phyloP scores from a whole-genome alignment of 2,888 invertebrate species.

The Noctua fimbriata region DNA sequence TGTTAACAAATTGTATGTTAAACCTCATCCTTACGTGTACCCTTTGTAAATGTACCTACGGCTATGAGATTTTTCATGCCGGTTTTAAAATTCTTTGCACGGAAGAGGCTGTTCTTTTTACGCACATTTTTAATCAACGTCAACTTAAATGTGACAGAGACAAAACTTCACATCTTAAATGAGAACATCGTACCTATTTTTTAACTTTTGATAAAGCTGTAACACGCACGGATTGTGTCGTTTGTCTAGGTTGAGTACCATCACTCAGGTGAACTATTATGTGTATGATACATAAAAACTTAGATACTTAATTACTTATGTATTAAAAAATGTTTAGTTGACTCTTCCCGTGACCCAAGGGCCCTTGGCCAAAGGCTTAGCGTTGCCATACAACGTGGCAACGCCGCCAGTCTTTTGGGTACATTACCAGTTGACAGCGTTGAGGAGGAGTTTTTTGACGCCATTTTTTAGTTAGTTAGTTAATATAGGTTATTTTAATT shows the following conservation, averaged over 20 bases:
- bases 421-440: too few relatives aligned
- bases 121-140: conserved; percentile 38
- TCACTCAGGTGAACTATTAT: neutral
- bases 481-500: too few relatives aligned
- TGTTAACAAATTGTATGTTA: conserved; percentile 71
- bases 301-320: neutral
- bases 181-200: neutral
- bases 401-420: too few relatives aligned
- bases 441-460: too few relatives aligned
- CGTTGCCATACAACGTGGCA: too few relatives aligned
- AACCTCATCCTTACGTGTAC: conserved; percentile 47
- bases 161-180: conserved; percentile 31
- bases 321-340: too few relatives aligned
- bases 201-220: neutral
- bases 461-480: too few relatives aligned
- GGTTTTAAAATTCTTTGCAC: conserved; percentile 50
- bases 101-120: conserved; percentile 24
- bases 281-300: neutral
- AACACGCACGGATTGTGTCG: neutral
- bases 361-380: too few relatives aligned
- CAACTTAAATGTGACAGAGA: conserved; percentile 25
- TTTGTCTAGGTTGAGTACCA: neutral
- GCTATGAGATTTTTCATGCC: conserved; percentile 38
- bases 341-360: too few relatives aligned
- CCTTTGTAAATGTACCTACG: conserved; percentile 42